Conservation (phyloP, 2,797 vertebrate species). For the Melanotaenia pygmaea region DNA sequence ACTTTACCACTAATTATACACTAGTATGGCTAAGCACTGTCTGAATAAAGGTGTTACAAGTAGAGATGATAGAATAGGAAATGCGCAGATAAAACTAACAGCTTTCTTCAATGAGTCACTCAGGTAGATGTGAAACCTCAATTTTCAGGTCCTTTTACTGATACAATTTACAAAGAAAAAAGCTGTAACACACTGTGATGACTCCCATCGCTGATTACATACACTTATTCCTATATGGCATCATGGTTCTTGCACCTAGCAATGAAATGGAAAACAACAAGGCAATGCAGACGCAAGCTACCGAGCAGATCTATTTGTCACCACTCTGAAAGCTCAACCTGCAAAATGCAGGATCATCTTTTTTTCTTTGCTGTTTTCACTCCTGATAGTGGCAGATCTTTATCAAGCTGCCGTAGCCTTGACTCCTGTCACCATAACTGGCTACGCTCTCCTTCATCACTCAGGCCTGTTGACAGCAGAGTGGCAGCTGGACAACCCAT, state of each 20-base stretch:
- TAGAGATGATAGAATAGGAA: slow-evolving; percentile 22
- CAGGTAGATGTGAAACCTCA: slow-evolving; percentile 59
- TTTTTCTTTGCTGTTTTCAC: slow-evolving; percentile 70
- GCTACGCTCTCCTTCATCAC: slow-evolving; percentile 70
- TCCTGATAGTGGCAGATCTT: slow-evolving; percentile 74
- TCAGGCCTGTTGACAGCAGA: slow-evolving; percentile 77
- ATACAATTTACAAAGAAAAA: slow-evolving; percentile 69
- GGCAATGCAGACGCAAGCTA: slow-evolving; percentile 45
- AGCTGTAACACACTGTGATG: slow-evolving; percentile 51
- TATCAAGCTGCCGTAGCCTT: slow-evolving; percentile 80
- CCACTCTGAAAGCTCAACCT: slow-evolving; percentile 58
- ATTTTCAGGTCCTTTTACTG: slow-evolving; percentile 64
- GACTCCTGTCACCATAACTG: slow-evolving; percentile 74
- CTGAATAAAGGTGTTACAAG: slow-evolving; percentile 19
- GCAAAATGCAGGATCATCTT: slow-evolving; percentile 76
- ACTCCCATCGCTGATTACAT: slow-evolving; percentile 59
- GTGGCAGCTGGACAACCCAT: slow-evolving; percentile 77
- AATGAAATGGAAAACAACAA: slow-evolving; percentile 69
- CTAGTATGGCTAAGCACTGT: background rate
- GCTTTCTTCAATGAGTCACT: slow-evolving; percentile 56
- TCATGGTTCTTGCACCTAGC: slow-evolving; percentile 36
- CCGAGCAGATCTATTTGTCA: slow-evolving; percentile 71
- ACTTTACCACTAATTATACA: background rate
- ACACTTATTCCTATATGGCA: slow-evolving; percentile 61
- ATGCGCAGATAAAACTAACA: slow-evolving; percentile 33